A percentile compares a stretch with the other conserved stretches of the same genome.
Conservation (phyloP, 2,113 vertebrate genomes). For the Oxyruncus cristatus region DNA sequence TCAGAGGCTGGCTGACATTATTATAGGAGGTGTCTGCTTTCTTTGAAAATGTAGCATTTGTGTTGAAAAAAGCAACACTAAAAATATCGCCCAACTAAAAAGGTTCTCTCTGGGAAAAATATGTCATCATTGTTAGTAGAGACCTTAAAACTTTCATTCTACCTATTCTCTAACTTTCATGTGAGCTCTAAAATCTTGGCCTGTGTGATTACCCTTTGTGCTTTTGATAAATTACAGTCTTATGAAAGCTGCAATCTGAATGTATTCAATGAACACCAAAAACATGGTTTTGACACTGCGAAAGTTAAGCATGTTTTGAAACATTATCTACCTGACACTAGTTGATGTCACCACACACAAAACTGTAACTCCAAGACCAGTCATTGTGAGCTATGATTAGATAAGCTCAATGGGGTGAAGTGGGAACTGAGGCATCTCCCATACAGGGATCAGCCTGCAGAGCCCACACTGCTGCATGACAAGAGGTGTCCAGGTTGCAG, state of each 20-base stretch:
- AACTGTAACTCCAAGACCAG: not conserved
- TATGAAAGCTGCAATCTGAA: not conserved
- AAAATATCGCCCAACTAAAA: not conserved
- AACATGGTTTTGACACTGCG: not conserved
- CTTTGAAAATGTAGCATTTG: not conserved
- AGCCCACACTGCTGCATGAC: accelerated
- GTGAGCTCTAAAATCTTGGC: not conserved
- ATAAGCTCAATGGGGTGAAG: not conserved
- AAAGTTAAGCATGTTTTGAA: not conserved
- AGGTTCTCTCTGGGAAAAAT: not conserved
- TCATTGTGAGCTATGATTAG: not conserved
- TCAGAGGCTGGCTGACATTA: not conserved
- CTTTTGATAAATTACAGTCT: not conserved
- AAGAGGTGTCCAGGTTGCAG: not conserved
- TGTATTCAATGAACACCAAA: not conserved
- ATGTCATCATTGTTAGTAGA: not conserved
- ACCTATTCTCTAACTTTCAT: not conserved
- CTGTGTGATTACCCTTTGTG: not conserved
- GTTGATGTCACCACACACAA: not conserved
- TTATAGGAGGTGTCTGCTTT: not conserved
- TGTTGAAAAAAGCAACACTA: not conserved
- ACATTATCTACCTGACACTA: not conserved
- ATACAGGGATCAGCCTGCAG: not conserved
- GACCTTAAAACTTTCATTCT: not conserved
- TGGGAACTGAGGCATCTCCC: accelerated